Conservation (phyloP, 2,113 vertebrate genomes). For the Thalassarche chlororhynchos region DNA sequence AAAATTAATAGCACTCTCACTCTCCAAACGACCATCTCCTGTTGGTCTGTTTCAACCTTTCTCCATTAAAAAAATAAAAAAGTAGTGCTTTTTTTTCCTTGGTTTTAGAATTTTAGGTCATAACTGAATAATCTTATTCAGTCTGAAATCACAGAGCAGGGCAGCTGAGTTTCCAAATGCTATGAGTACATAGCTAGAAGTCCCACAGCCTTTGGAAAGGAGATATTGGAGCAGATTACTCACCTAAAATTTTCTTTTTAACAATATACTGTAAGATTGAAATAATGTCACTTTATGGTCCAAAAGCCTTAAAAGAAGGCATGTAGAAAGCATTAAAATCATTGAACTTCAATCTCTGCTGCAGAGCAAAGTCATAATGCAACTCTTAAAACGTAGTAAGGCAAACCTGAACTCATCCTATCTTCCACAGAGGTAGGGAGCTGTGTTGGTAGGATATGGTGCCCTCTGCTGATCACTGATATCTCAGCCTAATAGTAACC, state of each 20-base stretch:
- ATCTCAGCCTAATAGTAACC: background rate
- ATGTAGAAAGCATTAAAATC: background rate
- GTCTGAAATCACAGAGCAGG: background rate
- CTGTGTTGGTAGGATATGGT: background rate
- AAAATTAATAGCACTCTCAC: background rate
- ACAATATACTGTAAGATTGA: background rate
- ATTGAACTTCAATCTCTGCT: background rate
- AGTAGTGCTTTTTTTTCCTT: background rate
- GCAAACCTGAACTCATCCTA: background rate
- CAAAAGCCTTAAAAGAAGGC: background rate
- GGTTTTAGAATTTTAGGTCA: background rate
- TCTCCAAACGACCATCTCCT: background rate
- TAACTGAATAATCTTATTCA: background rate
- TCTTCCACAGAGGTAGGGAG: background rate
- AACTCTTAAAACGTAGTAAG: fast-evolving
- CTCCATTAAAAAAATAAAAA: background rate
- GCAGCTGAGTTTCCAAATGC: background rate
- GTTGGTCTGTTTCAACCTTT: background rate
- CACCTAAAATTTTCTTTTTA: background rate
- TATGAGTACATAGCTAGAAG: fast-evolving
- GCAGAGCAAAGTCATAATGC: background rate
- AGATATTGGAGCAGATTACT: background rate
- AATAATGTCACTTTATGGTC: background rate
- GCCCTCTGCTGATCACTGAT: conserved; percentile 58
- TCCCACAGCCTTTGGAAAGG: background rate